Conservation (phyloP, 2,113 vertebrate species). For the Gobiocypris rarus region DNA sequence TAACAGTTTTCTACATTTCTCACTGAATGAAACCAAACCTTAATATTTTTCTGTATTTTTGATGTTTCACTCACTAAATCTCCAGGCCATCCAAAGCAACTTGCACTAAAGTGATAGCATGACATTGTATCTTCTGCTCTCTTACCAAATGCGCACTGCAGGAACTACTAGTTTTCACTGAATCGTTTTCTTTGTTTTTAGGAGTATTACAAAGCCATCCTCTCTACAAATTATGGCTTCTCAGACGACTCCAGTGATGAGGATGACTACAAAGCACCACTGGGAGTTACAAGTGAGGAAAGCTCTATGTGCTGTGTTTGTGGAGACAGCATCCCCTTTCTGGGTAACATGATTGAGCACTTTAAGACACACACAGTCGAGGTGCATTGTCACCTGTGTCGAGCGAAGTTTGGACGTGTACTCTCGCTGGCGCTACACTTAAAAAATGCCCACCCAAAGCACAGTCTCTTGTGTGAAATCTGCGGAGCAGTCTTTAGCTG, state of each 20-base stretch:
- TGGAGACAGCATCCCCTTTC: constrained; percentile 58
- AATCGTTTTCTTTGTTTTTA: constrained; percentile 51
- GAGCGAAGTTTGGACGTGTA: constrained; percentile 56
- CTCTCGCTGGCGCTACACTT: constrained; percentile 62
- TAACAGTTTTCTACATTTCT: too few species aligned
- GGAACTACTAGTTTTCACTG: not conserved
- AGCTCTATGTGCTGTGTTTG: constrained; percentile 64
- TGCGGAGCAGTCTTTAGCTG: constrained; percentile 57
- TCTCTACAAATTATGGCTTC: constrained; percentile 11
- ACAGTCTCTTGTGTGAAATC: constrained; percentile 45
- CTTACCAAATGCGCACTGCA: not conserved
- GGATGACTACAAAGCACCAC: not conserved
- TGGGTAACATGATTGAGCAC: constrained; percentile 56
- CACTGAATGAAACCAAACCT: too few species aligned
- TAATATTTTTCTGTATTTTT: not conserved
- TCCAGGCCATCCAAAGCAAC: not conserved
- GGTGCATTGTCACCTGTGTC: constrained; percentile 66
- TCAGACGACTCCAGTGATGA: constrained; percentile 64
- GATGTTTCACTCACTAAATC: not conserved
- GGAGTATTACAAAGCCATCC: constrained; percentile 24
- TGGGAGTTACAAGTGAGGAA: not conserved
- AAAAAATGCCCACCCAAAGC: constrained; percentile 60
- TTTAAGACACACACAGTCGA: constrained; percentile 57
- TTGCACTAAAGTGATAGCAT: not conserved
- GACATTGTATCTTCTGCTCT: not conserved